These are phyloP conservation scores for Agonopterix alstromeriana DNA, from an alignment of 2,888 invertebrate species.

Conservation along the genomic window DNA sequence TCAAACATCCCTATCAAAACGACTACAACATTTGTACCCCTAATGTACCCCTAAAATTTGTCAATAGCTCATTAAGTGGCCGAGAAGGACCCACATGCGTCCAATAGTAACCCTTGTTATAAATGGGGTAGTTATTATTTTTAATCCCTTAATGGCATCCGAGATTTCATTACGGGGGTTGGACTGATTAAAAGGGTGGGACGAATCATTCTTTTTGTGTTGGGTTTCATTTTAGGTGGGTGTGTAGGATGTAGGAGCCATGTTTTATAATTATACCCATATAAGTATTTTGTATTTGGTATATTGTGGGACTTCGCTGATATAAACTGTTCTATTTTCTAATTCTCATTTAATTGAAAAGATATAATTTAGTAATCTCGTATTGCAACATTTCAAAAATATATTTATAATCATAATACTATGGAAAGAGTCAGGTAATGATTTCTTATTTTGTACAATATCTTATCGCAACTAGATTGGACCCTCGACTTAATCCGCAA, in stretches of 20 bases:
- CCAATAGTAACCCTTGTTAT: constrained; percentile 42
- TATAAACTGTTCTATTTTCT: too few relatives aligned
- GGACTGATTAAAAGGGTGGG: constrained; percentile 67
- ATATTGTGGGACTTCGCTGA: neutral
- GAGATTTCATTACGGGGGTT: constrained; percentile 73
- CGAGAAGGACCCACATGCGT: constrained; percentile 22
- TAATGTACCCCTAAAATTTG: constrained; percentile 2
- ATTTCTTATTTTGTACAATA: too few relatives aligned
- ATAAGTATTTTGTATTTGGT: neutral
- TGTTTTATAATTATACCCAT: neutral
- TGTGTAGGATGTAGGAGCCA: neutral
- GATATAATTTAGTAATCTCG: neutral
- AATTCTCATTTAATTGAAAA: neutral
- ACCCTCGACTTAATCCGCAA: too few relatives aligned
- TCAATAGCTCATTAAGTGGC: constrained; percentile 56
- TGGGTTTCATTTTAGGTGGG: neutral
- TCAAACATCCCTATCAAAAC: constrained; percentile 11
- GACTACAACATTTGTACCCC: neutral
- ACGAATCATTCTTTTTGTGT: constrained; percentile 30
- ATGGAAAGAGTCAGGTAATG: too few relatives aligned
- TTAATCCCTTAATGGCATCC: constrained; percentile 74
- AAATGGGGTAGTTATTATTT: constrained; percentile 65
- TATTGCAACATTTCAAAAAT: neutral
- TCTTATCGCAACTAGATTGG: too few relatives aligned
- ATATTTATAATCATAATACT: too few relatives aligned